These are phyloP conservation scores for Leptestheria dahalacensis DNA, from an alignment of 1,140 invertebrate species.

Conservation along the genomic window DNA sequence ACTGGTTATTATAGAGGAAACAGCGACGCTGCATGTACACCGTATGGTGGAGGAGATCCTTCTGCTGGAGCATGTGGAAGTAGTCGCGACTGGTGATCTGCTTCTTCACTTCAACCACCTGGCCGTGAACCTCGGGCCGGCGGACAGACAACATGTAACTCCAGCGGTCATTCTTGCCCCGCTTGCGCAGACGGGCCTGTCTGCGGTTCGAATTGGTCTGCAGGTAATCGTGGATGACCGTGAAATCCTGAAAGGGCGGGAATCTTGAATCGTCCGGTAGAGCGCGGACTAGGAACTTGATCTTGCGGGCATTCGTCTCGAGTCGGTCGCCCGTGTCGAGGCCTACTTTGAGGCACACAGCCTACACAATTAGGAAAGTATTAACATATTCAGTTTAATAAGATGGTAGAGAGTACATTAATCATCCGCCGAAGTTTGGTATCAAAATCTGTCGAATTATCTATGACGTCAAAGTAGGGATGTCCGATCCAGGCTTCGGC, in stretches of 20 bases:
- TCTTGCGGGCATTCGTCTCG: slow-evolving; percentile 73
- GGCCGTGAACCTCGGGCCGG: slow-evolving; percentile 68
- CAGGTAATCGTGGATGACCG: slow-evolving; percentile 93
- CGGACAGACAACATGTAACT: slow-evolving; percentile 90
- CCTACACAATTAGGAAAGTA: too few relatives aligned
- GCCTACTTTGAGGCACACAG: slow-evolving; percentile 85
- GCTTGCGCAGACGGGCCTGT: slow-evolving; percentile 82
- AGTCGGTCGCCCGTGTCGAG: slow-evolving; percentile 86
- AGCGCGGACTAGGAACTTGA: slow-evolving; percentile 77
- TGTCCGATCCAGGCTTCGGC: slow-evolving; percentile 94
- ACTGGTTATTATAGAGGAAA: slow-evolving; percentile 95
- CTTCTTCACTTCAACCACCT: slow-evolving; percentile 92
- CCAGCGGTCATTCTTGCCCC: slow-evolving; percentile 77
- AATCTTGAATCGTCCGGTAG: slow-evolving; percentile 60
- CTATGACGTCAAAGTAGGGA: slow-evolving; percentile 97
- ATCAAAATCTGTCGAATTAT: slow-evolving; percentile 94
- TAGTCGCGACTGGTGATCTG: slow-evolving; percentile 89
- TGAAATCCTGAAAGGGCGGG: slow-evolving; percentile 92
- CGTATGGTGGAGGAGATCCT: slow-evolving; percentile 85
- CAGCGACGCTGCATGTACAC: slow-evolving; percentile 89
- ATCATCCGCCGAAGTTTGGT: slow-evolving; percentile 90
- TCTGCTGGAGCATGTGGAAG: slow-evolving; percentile 76
- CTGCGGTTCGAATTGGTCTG: slow-evolving; percentile 73
- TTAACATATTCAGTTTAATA: too few relatives aligned
- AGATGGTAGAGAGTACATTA: slow-evolving; percentile 37